Base-by-base conservation (phyloP, 1,140 invertebrate genomes). In the Leptopilina clavipes region DNA sequence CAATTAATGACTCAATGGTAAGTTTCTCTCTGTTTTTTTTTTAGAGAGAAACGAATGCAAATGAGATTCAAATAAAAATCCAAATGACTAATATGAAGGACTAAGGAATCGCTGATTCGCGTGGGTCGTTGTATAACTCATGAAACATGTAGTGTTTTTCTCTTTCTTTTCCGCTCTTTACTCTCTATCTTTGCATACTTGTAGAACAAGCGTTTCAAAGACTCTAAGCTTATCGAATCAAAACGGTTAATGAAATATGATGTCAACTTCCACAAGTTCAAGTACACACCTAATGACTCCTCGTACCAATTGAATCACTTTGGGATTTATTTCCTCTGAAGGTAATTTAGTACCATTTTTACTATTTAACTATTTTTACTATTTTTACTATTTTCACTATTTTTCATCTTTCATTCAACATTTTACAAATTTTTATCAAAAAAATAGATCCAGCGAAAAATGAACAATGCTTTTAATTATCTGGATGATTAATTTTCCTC, bases 231-330 rank as follows among this genome's bases (percentile, higher is more conserved):
- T 65, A 65, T 65, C 59, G 25, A 65, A 65, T 65, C 59, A 65
- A 65, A 19, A 25, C 22, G 56, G 56, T 65, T 25, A 65, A 65
- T 65, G 19, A 65, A 59, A 25, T 59, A 59, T 59, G 56, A 59
- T 59, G 10, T 59, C 56, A 59, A 59, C 22, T 59, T 59, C 10
- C 11, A 59, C 56, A 65, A 65, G 56, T 31, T 65, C 25, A 10
- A 65, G 12, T 65, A 6, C 22, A 65, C 1, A 31, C 25, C 2
- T 65, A 65, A 31, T 65, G 10, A 65, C 25, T 31, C 11, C n/a
- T n/a, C n/a, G n/a, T n/a, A n/a, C n/a, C n/a, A n/a, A n/a, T n/a
- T n/a, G n/a, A n/a, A n/a, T n/a, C n/a, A n/a, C n/a, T n/a, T n/a
- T n/a, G n/a, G n/a, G n/a, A n/a, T n/a, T n/a, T n/a, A n/a, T n/a